Base-by-base conservation (phyloP, 2,888 invertebrate species). In the Cabera pusaria region DNA sequence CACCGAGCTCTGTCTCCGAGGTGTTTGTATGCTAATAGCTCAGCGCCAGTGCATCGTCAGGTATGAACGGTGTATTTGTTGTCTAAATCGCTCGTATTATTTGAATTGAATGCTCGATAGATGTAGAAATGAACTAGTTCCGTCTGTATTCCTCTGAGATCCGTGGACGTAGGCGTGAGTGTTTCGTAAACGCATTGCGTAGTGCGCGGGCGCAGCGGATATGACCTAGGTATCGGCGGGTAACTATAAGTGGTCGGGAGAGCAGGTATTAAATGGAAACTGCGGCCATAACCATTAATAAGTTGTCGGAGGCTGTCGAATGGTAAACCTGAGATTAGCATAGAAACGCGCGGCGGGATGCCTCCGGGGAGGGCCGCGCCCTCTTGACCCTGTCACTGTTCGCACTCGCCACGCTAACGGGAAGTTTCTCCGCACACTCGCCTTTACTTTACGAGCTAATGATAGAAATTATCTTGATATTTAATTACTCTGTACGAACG, bases 61-160 rank as follows among this genome's bases (percentile, higher is more conserved):
- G 73, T 81, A 77, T 77, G 68, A 68, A 68, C 69, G 72, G 69
- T 72, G 75, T 85, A 72, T 88, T 84, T 83, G 80, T 84, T 81
- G 86, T 81, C 79, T 82, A 85, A 85, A 88, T 86, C 74, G 75
- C 73, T 83, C 74, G 72, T 80, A 78, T 76, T 86, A 88, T 88
- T 87, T 86, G 86, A 88, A 88, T 88, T 84, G 84, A 87, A 88
- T 88, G 83, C 85, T 65, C 75, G 74, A 82, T 85, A 81, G 79
- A 84, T 79, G 72, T 80, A 82, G 81, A 77, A 84, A 75, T 79
- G 77, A 78, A 84, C 85, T 83, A 86, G 85, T 83, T 82, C 67
- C 66, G 65, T 72, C 67, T 72, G 65, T 75, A 73, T 74, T 73
- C 64, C 72, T 66, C 65, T 49, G 59, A 69, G 69, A 70, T 64